Conservation (phyloP, 1,140 invertebrate species). For the Brachystomella parvula region DNA sequence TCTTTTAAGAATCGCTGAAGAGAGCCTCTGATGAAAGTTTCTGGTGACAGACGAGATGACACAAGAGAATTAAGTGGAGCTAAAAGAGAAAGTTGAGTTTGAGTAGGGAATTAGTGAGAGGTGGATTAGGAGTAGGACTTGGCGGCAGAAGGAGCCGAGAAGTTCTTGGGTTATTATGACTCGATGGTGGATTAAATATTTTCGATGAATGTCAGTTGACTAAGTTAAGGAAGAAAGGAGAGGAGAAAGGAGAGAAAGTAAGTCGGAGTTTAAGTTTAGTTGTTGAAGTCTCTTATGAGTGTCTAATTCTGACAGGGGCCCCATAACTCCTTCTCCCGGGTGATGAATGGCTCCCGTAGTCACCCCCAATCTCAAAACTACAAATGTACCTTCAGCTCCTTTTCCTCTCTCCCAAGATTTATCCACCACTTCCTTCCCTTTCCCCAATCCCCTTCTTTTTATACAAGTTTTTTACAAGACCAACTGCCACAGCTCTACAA, state of each 20-base stretch:
- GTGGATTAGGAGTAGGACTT: not conserved
- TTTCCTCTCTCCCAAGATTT: not conserved
- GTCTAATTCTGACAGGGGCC: conserved; percentile 28
- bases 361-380: conserved; percentile 2
- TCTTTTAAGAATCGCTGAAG: not conserved
- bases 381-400: not conserved
- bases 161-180: not conserved
- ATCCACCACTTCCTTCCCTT: not conserved
- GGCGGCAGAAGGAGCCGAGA: not conserved
- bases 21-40: not conserved
- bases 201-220: conserved; percentile 22
- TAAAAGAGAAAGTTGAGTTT: not conserved
- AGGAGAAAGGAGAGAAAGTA: not conserved
- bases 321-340: conserved; percentile 23
- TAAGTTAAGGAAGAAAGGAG: not conserved
- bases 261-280: not conserved
- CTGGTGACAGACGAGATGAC: not conserved
- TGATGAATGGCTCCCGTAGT: conserved; percentile 22
- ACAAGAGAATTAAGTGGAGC: not conserved
- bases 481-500: not conserved
- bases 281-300: conserved; percentile 27
- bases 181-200: conserved; percentile 16
- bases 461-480: too few relatives aligned
- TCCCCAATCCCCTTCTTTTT: not conserved
- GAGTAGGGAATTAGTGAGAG: not conserved